Evolutionary conservation across 2,888 invertebrate genomes (phyloP).

Genomic region (Sicus ferrugineus): DNA sequence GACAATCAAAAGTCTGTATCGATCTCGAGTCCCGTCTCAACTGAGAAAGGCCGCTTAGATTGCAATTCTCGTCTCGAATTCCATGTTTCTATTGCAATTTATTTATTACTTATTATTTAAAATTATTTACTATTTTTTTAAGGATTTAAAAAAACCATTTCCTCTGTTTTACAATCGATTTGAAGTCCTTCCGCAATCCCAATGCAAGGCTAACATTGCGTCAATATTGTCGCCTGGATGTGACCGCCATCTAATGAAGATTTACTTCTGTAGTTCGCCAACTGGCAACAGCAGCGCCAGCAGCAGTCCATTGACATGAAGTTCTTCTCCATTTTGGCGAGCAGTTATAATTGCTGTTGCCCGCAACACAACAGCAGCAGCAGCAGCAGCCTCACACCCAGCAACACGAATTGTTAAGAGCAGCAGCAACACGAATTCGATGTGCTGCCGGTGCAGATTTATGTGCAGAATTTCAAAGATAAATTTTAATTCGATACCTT

Average conservation of each 20-base stretch:
- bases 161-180: background rate
- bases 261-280: slow-evolving; percentile 13
- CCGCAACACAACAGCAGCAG: background rate
- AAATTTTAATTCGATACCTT: slow-evolving; percentile 41
- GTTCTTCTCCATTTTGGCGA: background rate
- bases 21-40: no score
- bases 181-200: no score
- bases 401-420: background rate
- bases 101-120: no score
- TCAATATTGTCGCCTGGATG: slow-evolving; percentile 3
- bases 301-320: background rate
- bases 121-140: no score
- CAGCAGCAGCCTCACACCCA: background rate
- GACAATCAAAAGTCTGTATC: no score
- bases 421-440: slow-evolving; percentile 23
- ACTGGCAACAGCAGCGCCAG: background rate
- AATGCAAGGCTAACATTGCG: slow-evolving; percentile 20
- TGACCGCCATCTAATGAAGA: slow-evolving; percentile 25
- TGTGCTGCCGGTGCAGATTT: slow-evolving; percentile 45
- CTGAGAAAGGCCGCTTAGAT: no score
- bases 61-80: no score
- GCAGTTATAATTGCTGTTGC: background rate
- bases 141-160: no score
- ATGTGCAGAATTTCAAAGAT: slow-evolving; percentile 45
- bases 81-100: no score